phyloP scores from a whole-genome alignment of 2,113 vertebrate species.

The Ceyx melanurus region DNA sequence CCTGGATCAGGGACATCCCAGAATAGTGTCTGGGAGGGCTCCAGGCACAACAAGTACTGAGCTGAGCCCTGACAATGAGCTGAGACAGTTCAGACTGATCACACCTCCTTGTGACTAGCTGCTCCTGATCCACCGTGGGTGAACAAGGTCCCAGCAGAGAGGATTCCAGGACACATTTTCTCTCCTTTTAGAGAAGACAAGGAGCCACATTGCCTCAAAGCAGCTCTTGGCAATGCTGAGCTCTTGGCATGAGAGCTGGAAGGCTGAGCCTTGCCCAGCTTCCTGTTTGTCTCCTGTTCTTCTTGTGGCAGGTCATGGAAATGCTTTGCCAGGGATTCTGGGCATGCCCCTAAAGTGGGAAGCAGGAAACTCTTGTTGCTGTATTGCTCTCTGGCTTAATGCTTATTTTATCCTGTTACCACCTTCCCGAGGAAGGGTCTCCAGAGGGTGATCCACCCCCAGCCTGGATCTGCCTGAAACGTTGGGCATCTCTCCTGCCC shows the following conservation, averaged over 20 bases:
- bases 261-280: not conserved
- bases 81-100: not conserved
- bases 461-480: not conserved
- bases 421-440: not conserved
- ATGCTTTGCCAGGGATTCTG: not conserved
- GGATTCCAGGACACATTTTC: not conserved
- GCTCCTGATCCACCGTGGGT: accelerated
- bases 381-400: not conserved
- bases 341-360: not conserved
- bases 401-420: not conserved
- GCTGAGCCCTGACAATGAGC: not conserved
- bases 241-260: not conserved
- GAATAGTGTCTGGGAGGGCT: accelerated
- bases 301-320: not conserved
- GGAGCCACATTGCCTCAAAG: not conserved
- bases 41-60: no score
- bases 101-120: not conserved
- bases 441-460: not conserved
- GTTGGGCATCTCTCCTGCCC: not conserved
- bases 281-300: not conserved
- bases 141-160: not conserved
- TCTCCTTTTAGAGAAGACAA: not conserved
- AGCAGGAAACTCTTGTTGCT: not conserved
- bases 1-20: not conserved
- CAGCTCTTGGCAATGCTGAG: not conserved